phyloP scores from a whole-genome alignment of 1,140 invertebrate species.

The Doryteuthis pealeii region DNA sequence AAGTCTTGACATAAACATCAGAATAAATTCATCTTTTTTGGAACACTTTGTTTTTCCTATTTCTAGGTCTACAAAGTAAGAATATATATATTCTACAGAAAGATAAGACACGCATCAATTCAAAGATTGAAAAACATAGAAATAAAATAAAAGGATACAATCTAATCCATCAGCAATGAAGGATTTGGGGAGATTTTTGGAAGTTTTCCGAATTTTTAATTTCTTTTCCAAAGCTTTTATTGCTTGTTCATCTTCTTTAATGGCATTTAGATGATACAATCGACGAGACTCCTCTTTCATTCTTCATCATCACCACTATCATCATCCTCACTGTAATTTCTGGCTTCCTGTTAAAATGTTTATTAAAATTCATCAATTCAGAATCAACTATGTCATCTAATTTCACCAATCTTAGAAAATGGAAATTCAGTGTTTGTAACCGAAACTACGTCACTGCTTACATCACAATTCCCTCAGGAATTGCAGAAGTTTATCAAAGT shows the following conservation, averaged over 20 bases:
- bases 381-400: no score
- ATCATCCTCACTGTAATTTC: background rate
- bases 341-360: no score
- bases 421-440: no score
- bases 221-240: background rate
- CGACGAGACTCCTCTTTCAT: background rate
- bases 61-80: background rate
- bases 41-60: no score
- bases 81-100: no score
- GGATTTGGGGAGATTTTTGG: background rate
- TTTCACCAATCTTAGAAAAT: no score
- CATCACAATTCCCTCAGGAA: no score
- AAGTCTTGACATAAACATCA: background rate
- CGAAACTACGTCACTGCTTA: no score
- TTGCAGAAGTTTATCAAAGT: no score
- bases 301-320: background rate
- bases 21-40: no score
- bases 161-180: background rate
- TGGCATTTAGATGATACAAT: background rate
- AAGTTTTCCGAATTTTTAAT: background rate
- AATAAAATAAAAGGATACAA: conserved; percentile 1
- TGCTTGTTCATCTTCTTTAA: background rate
- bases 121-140: background rate
- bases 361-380: no score
- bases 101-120: no score